A percentile compares a stretch with the other conserved stretches of the same genome.
Evolutionary conservation across 1,140 invertebrate genomes (phyloP).

Genomic region (Latrodectus geometricus): DNA sequence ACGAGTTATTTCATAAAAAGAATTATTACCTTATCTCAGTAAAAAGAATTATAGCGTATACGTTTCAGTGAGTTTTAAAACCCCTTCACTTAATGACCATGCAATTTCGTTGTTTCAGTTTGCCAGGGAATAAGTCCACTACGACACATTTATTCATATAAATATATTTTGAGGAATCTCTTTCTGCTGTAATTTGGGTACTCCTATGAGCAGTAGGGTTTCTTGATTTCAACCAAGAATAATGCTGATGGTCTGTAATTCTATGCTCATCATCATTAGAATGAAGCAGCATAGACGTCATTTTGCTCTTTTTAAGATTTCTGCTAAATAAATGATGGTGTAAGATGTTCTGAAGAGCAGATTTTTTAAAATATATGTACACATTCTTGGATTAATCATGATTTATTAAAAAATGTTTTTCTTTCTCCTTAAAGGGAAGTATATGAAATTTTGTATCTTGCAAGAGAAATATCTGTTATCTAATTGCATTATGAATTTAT

Average conservation of each 20-base stretch:
- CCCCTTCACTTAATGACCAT: constrained; percentile 31
- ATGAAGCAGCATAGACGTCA: neutral
- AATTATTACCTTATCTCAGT: neutral
- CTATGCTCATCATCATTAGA: constrained; percentile 12
- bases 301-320: neutral
- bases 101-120: constrained; percentile 50
- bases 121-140: constrained; percentile 18
- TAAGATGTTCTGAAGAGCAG: too few relatives aligned
- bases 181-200: neutral
- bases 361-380: too few relatives aligned
- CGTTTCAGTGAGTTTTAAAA: constrained; percentile 40
- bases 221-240: neutral
- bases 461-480: too few relatives aligned
- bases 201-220: neutral
- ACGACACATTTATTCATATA: neutral
- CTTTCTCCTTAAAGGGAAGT: too few relatives aligned
- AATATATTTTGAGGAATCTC: neutral
- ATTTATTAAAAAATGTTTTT: too few relatives aligned
- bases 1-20: neutral
- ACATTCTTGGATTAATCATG: too few relatives aligned
- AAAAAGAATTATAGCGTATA: constrained; percentile 42
- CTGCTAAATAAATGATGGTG: neutral
- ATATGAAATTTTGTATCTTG: too few relatives aligned
- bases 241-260: constrained; percentile 20
- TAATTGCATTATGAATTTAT: too few relatives aligned